Evolutionary conservation across 2,888 invertebrate species (phyloP).

Genomic region (Nezara viridula): DNA sequence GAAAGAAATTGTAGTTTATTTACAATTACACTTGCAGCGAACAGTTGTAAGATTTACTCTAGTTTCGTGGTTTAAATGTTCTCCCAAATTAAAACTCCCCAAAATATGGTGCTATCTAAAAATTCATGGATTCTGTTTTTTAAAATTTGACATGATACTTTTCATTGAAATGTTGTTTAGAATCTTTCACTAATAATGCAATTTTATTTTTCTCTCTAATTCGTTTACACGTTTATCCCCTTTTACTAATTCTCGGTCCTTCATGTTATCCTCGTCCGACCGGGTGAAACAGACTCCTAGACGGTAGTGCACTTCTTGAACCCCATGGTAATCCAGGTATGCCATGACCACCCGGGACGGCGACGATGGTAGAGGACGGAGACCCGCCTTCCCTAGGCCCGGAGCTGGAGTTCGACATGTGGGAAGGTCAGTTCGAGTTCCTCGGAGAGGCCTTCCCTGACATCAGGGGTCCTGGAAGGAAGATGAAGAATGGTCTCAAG

Average conservation of each 20-base stretch:
- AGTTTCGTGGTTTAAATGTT: too few relatives aligned
- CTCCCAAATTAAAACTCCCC: too few relatives aligned
- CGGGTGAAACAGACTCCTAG: not conserved
- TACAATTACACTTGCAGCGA: too few relatives aligned
- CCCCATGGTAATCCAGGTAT: conserved; percentile 18
- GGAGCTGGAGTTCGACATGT: conserved; percentile 86
- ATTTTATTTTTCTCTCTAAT: too few relatives aligned
- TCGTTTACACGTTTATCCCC: too few relatives aligned
- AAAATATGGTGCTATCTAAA: too few relatives aligned
- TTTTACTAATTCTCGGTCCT: not conserved
- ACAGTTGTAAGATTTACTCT: too few relatives aligned
- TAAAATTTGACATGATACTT: too few relatives aligned
- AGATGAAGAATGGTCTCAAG: conserved; percentile 71
- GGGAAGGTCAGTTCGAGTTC: conserved; percentile 91
- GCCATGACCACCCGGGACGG: conserved; percentile 52
- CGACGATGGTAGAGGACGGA: conserved; percentile 60
- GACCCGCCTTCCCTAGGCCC: conserved; percentile 62
- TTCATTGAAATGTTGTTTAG: too few relatives aligned
- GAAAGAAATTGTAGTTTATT: too few relatives aligned
- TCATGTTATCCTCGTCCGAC: not conserved
- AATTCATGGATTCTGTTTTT: too few relatives aligned
- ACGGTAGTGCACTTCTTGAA: not conserved
- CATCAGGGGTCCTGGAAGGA: not conserved
- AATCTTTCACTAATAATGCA: too few relatives aligned
- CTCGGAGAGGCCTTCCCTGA: conserved; percentile 71